These are phyloP conservation scores for Mesaphorura yosii DNA, from an alignment of 1,140 invertebrate genomes.

Conservation along the genomic window DNA sequence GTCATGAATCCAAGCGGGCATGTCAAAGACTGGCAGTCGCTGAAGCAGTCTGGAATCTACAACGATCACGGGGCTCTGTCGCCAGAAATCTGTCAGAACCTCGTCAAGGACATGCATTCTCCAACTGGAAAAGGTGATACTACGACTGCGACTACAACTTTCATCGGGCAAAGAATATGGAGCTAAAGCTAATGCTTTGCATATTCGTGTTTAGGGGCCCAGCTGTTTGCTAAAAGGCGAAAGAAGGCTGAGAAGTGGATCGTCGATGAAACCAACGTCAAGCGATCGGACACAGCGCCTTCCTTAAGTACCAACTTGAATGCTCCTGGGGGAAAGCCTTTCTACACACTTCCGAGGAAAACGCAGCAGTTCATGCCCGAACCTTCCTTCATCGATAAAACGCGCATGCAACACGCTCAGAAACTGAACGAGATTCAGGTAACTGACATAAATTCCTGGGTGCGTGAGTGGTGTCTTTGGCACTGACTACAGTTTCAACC, in stretches of 20 bases:
- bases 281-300: slow-evolving; percentile 34
- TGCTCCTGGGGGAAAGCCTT: slow-evolving; percentile 23
- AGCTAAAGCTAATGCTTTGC: neutral
- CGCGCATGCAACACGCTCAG: slow-evolving; percentile 41
- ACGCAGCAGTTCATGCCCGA: slow-evolving; percentile 23
- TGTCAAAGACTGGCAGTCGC: slow-evolving; percentile 51
- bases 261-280: slow-evolving; percentile 56
- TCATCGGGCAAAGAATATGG: no score
- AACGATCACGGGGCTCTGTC: slow-evolving; percentile 49
- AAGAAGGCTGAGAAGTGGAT: slow-evolving; percentile 77
- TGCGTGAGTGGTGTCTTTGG: no score
- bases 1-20: slow-evolving; percentile 67
- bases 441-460: slow-evolving; percentile 7
- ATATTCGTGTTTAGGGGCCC: slow-evolving; percentile 50
- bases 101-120: slow-evolving; percentile 62
- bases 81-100: slow-evolving; percentile 55
- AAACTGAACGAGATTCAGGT: slow-evolving; percentile 46
- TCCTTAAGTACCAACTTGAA: slow-evolving; percentile 35
- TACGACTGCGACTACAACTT: no score
- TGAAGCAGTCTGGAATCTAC: slow-evolving; percentile 45
- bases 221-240: slow-evolving; percentile 73
- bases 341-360: slow-evolving; percentile 35
- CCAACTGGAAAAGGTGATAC: slow-evolving; percentile 58
- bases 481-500: no score
- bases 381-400: slow-evolving; percentile 37